These are phyloP conservation scores for Bujurquina vittata DNA, from an alignment of 2,113 vertebrate genomes.

Conservation along the genomic window DNA sequence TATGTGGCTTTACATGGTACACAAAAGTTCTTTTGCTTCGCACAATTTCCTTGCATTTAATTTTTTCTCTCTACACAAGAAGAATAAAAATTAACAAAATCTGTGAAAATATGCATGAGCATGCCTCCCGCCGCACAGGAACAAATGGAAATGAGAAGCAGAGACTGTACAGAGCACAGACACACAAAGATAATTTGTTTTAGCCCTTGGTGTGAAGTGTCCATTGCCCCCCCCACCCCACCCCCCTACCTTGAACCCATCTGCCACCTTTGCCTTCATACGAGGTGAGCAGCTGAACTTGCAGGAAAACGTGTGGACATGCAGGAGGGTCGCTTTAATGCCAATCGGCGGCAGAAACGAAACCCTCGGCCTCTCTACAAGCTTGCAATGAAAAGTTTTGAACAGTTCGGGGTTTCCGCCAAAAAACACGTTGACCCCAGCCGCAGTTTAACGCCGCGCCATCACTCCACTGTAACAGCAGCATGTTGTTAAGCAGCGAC, in stretches of 20 bases:
- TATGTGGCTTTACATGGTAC: slow-evolving; percentile 32
- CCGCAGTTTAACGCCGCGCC: rapidly evolving
- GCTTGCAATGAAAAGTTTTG: slow-evolving; percentile 20
- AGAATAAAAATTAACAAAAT: slow-evolving; percentile 1
- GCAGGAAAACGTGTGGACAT: slow-evolving; percentile 41
- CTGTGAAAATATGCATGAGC: slow-evolving; percentile 40
- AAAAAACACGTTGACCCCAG: neutral
- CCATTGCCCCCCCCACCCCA: slow-evolving; percentile 16
- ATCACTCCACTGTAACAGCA: rapidly evolving
- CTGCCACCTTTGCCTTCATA: slow-evolving; percentile 13
- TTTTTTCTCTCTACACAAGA: slow-evolving; percentile 32
- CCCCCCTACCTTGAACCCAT: neutral
- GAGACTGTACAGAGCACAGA: slow-evolving; percentile 72
- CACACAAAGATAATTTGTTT: slow-evolving; percentile 74
- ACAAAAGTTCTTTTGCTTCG: slow-evolving; percentile 38
- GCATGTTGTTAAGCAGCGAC: neutral
- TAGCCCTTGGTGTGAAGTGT: slow-evolving; percentile 84
- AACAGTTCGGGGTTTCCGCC: slow-evolving; percentile 12
- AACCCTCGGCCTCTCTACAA: slow-evolving; percentile 9
- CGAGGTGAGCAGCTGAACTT: slow-evolving; percentile 63
- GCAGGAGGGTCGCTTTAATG: neutral
- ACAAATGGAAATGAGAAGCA: slow-evolving; percentile 51
- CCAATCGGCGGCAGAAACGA: neutral
- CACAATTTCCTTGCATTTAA: slow-evolving; percentile 46
- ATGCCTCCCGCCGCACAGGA: slow-evolving; percentile 57